Percentiles rank a stretch among this genome's conserved stretches.
Conservation (phyloP, 2,888 invertebrate genomes). For the Congeria kusceri region DNA sequence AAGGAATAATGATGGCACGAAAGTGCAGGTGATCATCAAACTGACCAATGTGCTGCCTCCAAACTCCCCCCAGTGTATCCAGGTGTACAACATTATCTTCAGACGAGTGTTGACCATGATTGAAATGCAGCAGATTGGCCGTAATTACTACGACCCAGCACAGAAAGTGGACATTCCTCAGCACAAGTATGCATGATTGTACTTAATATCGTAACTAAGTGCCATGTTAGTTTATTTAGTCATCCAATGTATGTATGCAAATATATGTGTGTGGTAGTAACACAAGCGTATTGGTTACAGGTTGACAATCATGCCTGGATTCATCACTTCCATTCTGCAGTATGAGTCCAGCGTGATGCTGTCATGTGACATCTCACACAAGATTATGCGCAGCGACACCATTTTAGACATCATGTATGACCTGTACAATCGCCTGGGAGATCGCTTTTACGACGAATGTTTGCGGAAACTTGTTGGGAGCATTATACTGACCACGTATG, state of each 20-base stretch:
- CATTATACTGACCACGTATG: constrained; percentile 90
- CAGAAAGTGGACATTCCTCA: constrained; percentile 70
- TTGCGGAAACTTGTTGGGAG: constrained; percentile 88
- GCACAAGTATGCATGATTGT: too few species aligned
- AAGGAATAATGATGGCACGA: constrained; percentile 69
- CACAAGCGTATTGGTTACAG: constrained; percentile 44
- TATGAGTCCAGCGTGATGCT: constrained; percentile 79
- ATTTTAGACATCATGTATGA: constrained; percentile 88
- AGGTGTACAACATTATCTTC: constrained; percentile 83
- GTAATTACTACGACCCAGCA: constrained; percentile 80
- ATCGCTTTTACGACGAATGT: constrained; percentile 86
- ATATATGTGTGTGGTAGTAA: too few species aligned
- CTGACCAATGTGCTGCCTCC: constrained; percentile 79
- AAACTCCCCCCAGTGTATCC: constrained; percentile 76
- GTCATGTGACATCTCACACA: constrained; percentile 91
- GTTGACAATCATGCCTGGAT: constrained; percentile 81
- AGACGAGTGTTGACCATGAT: constrained; percentile 74
- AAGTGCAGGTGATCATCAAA: constrained; percentile 76
- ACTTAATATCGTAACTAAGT: too few species aligned
- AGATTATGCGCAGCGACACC: constrained; percentile 92
- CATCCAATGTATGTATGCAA: too few species aligned
- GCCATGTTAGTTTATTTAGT: too few species aligned
- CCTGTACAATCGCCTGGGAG: constrained; percentile 73
- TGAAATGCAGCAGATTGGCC: constrained; percentile 81
- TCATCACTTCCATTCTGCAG: constrained; percentile 79